Conservation (phyloP, 1,140 invertebrate genomes). For the Dreissena polymorpha region DNA sequence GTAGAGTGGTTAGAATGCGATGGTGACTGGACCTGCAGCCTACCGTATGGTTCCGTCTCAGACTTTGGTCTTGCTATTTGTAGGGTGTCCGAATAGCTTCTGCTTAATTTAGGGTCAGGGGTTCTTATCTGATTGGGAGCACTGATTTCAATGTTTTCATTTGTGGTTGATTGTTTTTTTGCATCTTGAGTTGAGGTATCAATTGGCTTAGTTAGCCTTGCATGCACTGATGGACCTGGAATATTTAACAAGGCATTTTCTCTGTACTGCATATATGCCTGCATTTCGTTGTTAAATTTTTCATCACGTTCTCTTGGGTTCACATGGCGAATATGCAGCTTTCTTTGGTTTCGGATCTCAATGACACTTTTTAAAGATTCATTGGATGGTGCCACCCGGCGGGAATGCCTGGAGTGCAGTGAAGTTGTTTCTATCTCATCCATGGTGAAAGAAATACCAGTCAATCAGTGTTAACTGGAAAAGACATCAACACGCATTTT, state of each 20-base stretch:
- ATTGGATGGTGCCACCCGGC: slow-evolving; percentile 59
- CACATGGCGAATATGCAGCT: slow-evolving; percentile 68
- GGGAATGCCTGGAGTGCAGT: no score
- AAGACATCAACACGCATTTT: no score
- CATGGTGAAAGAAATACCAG: no score
- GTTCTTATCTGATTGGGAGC: neutral
- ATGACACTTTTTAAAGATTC: slow-evolving; percentile 49
- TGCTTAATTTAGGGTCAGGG: slow-evolving; percentile 2
- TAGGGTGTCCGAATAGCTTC: neutral
- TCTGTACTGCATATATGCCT: slow-evolving; percentile 57
- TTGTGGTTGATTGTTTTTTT: neutral
- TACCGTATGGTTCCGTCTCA: neutral
- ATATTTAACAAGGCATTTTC: slow-evolving; percentile 33
- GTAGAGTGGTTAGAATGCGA: slow-evolving; percentile 34
- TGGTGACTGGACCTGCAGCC: slow-evolving; percentile 8
- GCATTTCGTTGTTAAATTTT: slow-evolving; percentile 68
- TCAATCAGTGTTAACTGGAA: no score
- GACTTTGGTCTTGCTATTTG: neutral
- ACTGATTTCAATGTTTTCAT: neutral
- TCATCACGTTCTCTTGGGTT: slow-evolving; percentile 70
- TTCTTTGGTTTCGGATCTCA: slow-evolving; percentile 66
- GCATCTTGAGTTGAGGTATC: neutral
- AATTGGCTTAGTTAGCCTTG: neutral
- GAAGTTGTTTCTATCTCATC: no score
- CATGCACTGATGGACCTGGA: neutral